Percentiles rank a stretch among this genome's conserved stretches.
Conservation (phyloP, 2,797 vertebrate species). For the Cirrhinus molitorella region DNA sequence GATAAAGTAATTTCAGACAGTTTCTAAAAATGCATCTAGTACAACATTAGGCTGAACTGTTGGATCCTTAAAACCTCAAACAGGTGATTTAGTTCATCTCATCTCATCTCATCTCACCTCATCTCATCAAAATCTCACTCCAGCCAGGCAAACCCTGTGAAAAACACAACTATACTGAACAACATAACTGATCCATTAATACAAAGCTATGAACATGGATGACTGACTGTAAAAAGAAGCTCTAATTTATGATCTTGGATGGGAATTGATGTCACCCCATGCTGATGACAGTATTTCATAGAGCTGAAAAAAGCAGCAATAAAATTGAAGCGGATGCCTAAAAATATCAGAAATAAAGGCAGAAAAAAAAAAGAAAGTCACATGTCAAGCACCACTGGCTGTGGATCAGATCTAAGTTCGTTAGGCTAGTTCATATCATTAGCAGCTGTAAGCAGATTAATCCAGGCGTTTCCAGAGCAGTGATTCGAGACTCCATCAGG, state of each 20-base stretch:
- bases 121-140: not conserved
- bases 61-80: not conserved
- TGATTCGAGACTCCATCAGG: slow-evolving; percentile 19
- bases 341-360: slow-evolving; percentile 5
- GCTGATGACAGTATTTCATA: slow-evolving; percentile 15
- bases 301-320: not conserved
- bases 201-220: not conserved
- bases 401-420: not conserved
- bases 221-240: not conserved
- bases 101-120: not conserved
- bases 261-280: not conserved
- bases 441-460: slow-evolving; percentile 33
- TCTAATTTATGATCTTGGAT: slow-evolving; percentile 13
- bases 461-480: not conserved
- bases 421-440: slow-evolving; percentile 22
- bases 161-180: not conserved
- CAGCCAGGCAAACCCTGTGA: not conserved
- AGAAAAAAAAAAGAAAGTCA: not conserved
- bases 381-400: slow-evolving; percentile 9
- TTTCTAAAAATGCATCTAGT: not conserved
- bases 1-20: not conserved
- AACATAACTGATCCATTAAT: not conserved
- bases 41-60: not conserved
- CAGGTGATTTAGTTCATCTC: not conserved
- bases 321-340: not conserved